Evolutionary conservation across 2,797 vertebrate genomes (phyloP), one percentile per base, ranked within the genome.

Genomic region (Hippopotamyrus pictus): DNA sequence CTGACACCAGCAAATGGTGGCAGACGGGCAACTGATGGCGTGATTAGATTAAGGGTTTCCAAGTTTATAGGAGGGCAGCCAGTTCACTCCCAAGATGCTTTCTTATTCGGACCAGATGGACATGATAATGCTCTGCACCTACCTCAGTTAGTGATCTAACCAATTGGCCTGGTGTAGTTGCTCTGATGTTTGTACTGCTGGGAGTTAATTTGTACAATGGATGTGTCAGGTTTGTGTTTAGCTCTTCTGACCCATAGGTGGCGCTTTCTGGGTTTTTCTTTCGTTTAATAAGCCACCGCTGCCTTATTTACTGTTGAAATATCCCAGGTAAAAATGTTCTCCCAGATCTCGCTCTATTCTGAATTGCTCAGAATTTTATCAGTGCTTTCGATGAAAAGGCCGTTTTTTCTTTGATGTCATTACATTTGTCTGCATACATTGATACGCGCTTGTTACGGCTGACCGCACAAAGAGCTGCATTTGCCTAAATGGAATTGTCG

Each of bases 21-120:
- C 88, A 88, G 91, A 85, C 91, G 90, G 93, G 94, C 92, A 92
- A 93, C 91, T 94, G 95, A 95, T 95, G 93, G 92, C 94, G 90
- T 91, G 92, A 83, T 57, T 89, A 92, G 94, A 95, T 96, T 94
- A 92, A 86, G 84, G 33, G 84, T 90, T 92, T 93, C 94, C 93
- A 89, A 89, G 90, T 93, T 93, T 87, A 53, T 53, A 46, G n/a
- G 8, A 29, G 54, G 86, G 19, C 44, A 57, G 2, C 11, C 57
- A 17, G 41, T 88, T 88, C 37, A 65, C 19, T 65, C 54, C 22
- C 41, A 46, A 22, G 19, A 41, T 65, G 85, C 7, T 87, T 41
- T 59, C 53, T 59, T 87, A 59, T 59, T 87, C 17, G 85, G 14
- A 59, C 51, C 33, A 87, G 54, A 46, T 65, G 57, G n/a, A 88